Conservation (phyloP, 1,140 invertebrate genomes). For the Bombus balteatus region DNA sequence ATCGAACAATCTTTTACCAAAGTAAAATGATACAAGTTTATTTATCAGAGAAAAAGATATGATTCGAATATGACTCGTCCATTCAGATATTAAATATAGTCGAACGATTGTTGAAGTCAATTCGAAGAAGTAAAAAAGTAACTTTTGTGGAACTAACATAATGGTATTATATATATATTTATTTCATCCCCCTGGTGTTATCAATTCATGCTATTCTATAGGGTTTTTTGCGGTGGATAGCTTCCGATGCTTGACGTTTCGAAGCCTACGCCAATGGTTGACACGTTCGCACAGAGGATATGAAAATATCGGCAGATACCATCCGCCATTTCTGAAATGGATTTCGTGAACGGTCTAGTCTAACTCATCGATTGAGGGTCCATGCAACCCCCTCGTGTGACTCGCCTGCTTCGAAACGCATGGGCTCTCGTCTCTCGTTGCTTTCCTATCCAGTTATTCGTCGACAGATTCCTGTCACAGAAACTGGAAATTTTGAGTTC, state of each 20-base stretch:
- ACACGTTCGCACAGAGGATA: conserved; percentile 38
- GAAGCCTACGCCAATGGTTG: conserved; percentile 15
- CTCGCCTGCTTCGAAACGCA: neutral
- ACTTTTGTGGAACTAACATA: neutral
- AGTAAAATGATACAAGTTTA: neutral
- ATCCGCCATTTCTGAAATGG: conserved; percentile 46
- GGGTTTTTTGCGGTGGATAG: no score
- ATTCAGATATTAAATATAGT: neutral
- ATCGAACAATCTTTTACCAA: neutral
- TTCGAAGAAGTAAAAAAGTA: neutral
- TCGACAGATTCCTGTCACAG: neutral
- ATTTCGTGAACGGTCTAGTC: conserved; percentile 37
- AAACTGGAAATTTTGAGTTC: neutral
- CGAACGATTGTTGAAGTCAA: neutral
- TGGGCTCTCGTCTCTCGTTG: neutral
- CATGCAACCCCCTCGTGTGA: conserved; percentile 1
- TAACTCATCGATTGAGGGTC: conserved; percentile 34
- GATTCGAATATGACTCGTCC: neutral
- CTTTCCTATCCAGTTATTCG: neutral
- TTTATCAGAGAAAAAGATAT: neutral
- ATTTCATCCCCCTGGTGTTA: neutral
- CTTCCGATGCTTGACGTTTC: neutral
- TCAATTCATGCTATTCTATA: neutral
- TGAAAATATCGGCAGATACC: conserved; percentile 51
- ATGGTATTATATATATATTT: neutral